phyloP scores from a whole-genome alignment of 2,888 invertebrate genomes.

The Gari tellinella region DNA sequence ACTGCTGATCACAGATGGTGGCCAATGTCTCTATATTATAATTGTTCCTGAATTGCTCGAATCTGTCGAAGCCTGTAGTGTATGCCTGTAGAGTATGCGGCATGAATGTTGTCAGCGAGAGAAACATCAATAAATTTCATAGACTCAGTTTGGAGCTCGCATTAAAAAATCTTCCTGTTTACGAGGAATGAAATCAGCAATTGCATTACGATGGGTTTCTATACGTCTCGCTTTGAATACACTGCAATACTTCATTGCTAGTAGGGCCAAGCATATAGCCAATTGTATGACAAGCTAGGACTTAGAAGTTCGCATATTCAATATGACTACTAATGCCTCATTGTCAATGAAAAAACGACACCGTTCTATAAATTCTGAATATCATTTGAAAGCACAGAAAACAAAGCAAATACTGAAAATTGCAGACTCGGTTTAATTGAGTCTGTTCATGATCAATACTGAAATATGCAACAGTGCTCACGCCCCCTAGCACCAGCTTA shows the following conservation, averaged over 20 bases:
- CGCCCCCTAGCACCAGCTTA: too few relatives aligned
- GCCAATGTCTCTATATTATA: neutral
- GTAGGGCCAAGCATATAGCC: neutral
- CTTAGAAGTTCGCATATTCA: constrained; percentile 1
- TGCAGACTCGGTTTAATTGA: too few relatives aligned
- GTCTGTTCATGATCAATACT: neutral
- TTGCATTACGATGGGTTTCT: neutral
- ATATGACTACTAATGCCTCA: neutral
- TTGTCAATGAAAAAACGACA: too few relatives aligned
- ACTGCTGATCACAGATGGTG: neutral
- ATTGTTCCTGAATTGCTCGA: constrained; percentile 2
- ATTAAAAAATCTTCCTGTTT: neutral
- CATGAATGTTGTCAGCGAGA: neutral
- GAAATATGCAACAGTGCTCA: too few relatives aligned
- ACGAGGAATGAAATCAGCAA: neutral
- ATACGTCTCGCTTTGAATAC: neutral
- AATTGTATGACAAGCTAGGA: neutral
- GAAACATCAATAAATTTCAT: neutral
- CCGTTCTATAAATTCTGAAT: too few relatives aligned
- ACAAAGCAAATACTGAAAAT: too few relatives aligned
- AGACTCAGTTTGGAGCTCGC: neutral
- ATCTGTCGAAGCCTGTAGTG: neutral
- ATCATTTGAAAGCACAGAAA: too few relatives aligned
- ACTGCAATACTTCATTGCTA: neutral
- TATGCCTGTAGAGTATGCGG: constrained; percentile 1